phyloP scores from a whole-genome alignment of 2,888 invertebrate species.

The Cosmia trapezina region DNA sequence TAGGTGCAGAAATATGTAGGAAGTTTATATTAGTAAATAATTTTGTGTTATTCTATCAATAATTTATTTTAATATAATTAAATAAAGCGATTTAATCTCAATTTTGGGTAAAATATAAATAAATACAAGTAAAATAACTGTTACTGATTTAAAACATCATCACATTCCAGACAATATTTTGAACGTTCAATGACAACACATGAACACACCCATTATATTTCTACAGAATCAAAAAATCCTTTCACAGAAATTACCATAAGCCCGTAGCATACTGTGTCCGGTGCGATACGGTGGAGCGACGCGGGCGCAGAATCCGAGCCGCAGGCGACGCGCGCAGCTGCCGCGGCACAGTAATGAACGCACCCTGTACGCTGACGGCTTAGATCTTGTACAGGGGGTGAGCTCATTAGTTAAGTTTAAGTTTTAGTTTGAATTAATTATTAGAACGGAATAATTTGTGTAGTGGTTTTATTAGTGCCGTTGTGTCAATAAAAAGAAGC shows the following conservation, averaged over 20 bases:
- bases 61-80: neutral
- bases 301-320: slow-evolving; percentile 69
- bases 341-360: slow-evolving; percentile 76
- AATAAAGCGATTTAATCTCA: neutral
- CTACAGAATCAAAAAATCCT: slow-evolving; percentile 32
- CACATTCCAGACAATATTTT: neutral
- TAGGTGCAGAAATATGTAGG: neutral
- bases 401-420: slow-evolving; percentile 7
- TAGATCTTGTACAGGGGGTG: slow-evolving; percentile 65
- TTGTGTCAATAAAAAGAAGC: neutral
- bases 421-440: slow-evolving; percentile 1
- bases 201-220: slow-evolving; percentile 13
- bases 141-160: neutral
- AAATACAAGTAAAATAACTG: neutral
- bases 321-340: slow-evolving; percentile 80
- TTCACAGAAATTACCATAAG: slow-evolving; percentile 47
- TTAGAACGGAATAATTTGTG: neutral
- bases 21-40: neutral
- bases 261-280: slow-evolving; percentile 59
- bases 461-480: neutral
- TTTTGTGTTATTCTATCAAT: neutral
- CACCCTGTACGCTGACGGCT: slow-evolving; percentile 73
- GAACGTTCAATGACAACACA: neutral
- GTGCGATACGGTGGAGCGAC: slow-evolving; percentile 64
- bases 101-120: neutral